These are phyloP conservation scores for Acromyrmex charruanus DNA, from an alignment of 1,140 invertebrate species.

Conservation along the genomic window DNA sequence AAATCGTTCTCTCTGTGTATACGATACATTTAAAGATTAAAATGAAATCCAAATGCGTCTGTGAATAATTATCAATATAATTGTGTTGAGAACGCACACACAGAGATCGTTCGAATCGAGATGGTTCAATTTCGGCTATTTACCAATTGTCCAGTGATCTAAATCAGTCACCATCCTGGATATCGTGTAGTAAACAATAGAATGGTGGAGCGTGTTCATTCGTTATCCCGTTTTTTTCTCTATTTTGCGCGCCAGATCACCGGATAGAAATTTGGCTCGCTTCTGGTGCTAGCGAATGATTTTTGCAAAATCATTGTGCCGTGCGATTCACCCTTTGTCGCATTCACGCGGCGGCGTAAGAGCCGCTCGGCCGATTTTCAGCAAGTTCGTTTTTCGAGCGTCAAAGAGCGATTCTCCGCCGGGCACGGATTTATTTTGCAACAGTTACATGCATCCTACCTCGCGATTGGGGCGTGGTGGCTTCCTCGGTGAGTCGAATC, in stretches of 20 bases:
- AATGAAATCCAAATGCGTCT: neutral
- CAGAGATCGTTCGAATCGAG: neutral
- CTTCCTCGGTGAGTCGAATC: slow-evolving; percentile 34
- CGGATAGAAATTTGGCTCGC: slow-evolving; percentile 41
- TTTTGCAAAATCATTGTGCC: slow-evolving; percentile 57
- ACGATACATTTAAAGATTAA: neutral
- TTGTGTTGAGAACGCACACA: neutral
- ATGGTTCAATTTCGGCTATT: slow-evolving; percentile 43
- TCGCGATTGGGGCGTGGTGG: slow-evolving; percentile 53
- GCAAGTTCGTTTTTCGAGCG: slow-evolving; percentile 6
- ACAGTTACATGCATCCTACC: slow-evolving; percentile 37
- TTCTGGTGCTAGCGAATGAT: slow-evolving; percentile 33
- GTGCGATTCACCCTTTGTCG: slow-evolving; percentile 40
- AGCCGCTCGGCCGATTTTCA: slow-evolving; percentile 5
- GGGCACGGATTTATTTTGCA: slow-evolving; percentile 52
- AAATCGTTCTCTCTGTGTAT: too few relatives aligned
- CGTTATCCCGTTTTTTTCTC: slow-evolving; percentile 44
- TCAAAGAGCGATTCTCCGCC: slow-evolving; percentile 44
- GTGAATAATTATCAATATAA: neutral
- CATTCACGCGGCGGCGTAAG: slow-evolving; percentile 11
- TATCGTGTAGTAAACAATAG: slow-evolving; percentile 27
- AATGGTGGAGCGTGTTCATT: slow-evolving; percentile 23
- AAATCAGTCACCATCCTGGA: neutral
- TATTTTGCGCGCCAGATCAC: slow-evolving; percentile 46
- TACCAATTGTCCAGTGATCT: slow-evolving; percentile 17